These are phyloP conservation scores for Sesia bembeciformis DNA, from an alignment of 2,888 invertebrate genomes.

Conservation along the genomic window DNA sequence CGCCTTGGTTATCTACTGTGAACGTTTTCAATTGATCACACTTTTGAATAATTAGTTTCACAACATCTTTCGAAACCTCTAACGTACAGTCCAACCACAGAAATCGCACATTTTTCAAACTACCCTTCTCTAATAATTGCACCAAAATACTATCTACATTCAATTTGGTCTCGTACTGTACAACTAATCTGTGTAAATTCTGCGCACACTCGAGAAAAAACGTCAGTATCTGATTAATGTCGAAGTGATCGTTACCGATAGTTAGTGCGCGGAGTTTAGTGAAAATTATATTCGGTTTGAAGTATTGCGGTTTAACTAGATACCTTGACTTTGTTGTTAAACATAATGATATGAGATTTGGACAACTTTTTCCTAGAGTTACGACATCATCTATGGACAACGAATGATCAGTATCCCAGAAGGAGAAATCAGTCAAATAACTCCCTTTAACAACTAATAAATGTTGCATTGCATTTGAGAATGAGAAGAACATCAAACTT, in stretches of 20 bases:
- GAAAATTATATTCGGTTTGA: conserved; percentile 44
- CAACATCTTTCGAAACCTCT: conserved; percentile 49
- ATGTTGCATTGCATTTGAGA: conserved; percentile 46
- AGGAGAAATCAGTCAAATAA: conserved; percentile 58
- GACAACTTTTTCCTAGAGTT: conserved; percentile 51
- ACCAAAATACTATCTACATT: conserved; percentile 45
- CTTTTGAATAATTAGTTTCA: conserved; percentile 44
- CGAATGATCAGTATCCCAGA: conserved; percentile 62
- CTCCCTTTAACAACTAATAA: conserved; percentile 50
- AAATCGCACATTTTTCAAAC: conserved; percentile 40
- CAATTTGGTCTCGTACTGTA: conserved; percentile 60
- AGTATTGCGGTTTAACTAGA: conserved; percentile 46
- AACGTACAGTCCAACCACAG: conserved; percentile 66
- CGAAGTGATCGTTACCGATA: conserved; percentile 58
- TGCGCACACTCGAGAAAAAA: conserved; percentile 57
- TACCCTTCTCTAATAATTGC: conserved; percentile 44
- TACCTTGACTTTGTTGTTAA: conserved; percentile 58
- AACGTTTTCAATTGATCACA: conserved; percentile 50
- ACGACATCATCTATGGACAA: conserved; percentile 50
- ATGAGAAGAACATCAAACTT: conserved; percentile 63
- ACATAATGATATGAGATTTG: conserved; percentile 51
- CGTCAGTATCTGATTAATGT: conserved; percentile 43
- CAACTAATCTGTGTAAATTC: conserved; percentile 43
- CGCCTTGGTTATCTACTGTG: conserved; percentile 48
- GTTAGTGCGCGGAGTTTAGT: conserved; percentile 45